phyloP scores from a whole-genome alignment of 2,888 invertebrate genomes.

The Oasisia sp. region DNA sequence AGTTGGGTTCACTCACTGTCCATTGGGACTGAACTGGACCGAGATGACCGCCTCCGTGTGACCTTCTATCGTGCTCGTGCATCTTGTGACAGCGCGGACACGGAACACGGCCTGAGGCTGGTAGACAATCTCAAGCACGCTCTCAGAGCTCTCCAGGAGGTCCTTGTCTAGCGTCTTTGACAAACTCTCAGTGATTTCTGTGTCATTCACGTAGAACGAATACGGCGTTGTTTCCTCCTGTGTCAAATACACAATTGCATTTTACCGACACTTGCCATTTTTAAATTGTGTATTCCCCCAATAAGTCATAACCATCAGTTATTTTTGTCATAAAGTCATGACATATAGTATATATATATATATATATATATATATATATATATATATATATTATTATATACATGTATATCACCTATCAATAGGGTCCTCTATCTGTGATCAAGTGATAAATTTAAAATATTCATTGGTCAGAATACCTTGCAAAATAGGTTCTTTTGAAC shows the following conservation, averaged over 20 bases:
- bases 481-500: too few relatives aligned
- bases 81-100: constrained; percentile 83
- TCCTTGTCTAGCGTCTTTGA: constrained; percentile 79
- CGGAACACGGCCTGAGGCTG: constrained; percentile 96
- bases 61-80: constrained; percentile 91
- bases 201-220: constrained; percentile 89
- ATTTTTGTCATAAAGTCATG: background rate
- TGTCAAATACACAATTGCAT: background rate
- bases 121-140: constrained; percentile 84
- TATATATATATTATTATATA: too few relatives aligned
- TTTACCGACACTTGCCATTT: background rate
- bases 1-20: constrained; percentile 68
- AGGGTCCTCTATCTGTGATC: too few relatives aligned
- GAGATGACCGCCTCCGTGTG: constrained; percentile 97
- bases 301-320: background rate
- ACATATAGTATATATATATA: background rate
- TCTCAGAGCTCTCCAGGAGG: constrained; percentile 52
- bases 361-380: too few relatives aligned
- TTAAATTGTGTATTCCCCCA: background rate
- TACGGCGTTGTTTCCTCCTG: constrained; percentile 63
- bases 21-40: constrained; percentile 93
- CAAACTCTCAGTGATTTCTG: constrained; percentile 82
- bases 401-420: too few relatives aligned
- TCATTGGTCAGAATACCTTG: too few relatives aligned
- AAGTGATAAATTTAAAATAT: too few relatives aligned